phyloP scores from a whole-genome alignment of 2,888 invertebrate genomes.

The Pterobdella sp. region DNA sequence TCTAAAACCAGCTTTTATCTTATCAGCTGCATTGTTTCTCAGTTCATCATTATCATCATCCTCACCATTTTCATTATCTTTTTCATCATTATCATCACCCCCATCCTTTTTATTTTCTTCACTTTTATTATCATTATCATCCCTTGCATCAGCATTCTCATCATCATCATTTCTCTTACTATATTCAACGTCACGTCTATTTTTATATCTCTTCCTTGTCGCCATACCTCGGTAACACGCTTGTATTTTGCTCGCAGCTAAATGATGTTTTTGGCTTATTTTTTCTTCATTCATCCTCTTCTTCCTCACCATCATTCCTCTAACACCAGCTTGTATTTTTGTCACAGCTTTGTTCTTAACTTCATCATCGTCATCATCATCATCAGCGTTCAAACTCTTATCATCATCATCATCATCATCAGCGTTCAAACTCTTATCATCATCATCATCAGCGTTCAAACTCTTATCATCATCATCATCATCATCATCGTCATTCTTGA shows the following conservation, averaged over 20 bases:
- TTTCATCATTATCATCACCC: not conserved
- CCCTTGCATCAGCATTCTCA: not conserved
- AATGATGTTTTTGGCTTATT: no score
- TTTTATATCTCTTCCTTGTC: no score
- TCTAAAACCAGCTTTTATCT: not conserved
- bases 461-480: constrained; percentile 23
- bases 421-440: constrained; percentile 25
- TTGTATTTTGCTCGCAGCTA: no score
- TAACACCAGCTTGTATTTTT: not conserved
- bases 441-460: constrained; percentile 20
- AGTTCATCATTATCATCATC: not conserved
- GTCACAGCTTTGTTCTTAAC: not conserved
- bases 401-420: constrained; percentile 24
- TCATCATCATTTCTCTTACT: not conserved
- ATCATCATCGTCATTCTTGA: constrained; percentile 9
- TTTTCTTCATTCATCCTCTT: not conserved
- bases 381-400: not conserved
- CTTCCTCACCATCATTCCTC: not conserved
- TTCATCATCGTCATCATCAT: constrained; percentile 8
- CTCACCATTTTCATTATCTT: not conserved
- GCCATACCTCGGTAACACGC: no score
- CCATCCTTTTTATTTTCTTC: not conserved
- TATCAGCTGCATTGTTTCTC: not conserved
- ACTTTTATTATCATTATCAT: not conserved
- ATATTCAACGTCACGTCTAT: not conserved